Evolutionary conservation across 1,140 invertebrate species (phyloP).

Genomic region (Orius laevigatus): DNA sequence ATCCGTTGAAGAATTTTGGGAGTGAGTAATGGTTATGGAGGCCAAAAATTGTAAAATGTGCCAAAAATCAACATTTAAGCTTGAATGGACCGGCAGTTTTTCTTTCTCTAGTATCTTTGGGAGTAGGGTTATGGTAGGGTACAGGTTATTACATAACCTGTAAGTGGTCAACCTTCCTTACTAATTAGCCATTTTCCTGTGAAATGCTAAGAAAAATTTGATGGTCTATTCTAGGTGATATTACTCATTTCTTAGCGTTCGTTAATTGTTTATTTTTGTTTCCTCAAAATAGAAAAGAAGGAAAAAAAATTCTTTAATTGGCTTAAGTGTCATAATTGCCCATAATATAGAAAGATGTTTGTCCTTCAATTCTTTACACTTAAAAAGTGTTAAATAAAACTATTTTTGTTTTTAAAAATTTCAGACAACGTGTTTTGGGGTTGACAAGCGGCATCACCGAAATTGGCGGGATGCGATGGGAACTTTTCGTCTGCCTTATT

Average conservation of each 20-base stretch:
- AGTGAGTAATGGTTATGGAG: constrained; percentile 39
- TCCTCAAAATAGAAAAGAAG: too few relatives aligned
- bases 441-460: constrained; percentile 42
- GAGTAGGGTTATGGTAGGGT: too few relatives aligned
- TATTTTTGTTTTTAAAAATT: constrained; percentile 18
- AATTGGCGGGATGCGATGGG: constrained; percentile 49
- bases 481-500: constrained; percentile 44
- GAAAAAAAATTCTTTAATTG: background rate
- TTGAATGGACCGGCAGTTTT: too few relatives aligned
- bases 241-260: too few relatives aligned
- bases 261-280: too few relatives aligned
- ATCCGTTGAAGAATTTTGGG: constrained; percentile 45
- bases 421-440: constrained; percentile 33
- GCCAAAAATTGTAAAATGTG: too few relatives aligned
- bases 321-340: too few relatives aligned
- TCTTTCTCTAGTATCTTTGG: too few relatives aligned
- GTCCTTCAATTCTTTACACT: background rate
- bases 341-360: too few relatives aligned
- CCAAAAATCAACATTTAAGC: too few relatives aligned
- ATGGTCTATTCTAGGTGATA: too few relatives aligned
- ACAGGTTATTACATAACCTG: background rate
- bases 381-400: constrained; percentile 6
- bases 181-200: background rate
- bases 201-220: background rate
- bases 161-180: background rate